Evolutionary conservation across 1,140 invertebrate genomes (phyloP).

Genomic region (Fopius arisanus): DNA sequence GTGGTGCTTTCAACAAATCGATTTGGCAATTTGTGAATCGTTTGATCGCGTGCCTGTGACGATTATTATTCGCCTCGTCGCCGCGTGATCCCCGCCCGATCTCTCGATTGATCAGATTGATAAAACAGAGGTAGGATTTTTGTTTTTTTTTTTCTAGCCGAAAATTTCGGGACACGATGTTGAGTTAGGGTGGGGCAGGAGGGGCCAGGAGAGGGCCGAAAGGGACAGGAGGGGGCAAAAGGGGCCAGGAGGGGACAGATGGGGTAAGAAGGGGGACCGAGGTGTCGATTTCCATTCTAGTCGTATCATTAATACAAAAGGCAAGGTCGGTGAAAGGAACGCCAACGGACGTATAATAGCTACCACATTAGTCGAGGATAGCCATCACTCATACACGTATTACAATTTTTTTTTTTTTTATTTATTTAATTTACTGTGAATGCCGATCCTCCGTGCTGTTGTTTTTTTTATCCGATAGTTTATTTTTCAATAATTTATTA

Average conservation of each 20-base stretch:
- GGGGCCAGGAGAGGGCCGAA: neutral
- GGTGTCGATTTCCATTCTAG: constrained; percentile 38
- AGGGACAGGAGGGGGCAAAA: neutral
- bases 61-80: constrained; percentile 25
- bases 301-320: constrained; percentile 51
- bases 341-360: constrained; percentile 21
- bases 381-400: constrained; percentile 30
- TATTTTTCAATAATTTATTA: neutral
- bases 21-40: constrained; percentile 18
- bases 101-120: constrained; percentile 22
- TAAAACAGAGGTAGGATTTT: neutral
- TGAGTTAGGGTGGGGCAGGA: neutral
- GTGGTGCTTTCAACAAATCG: neutral
- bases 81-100: constrained; percentile 16
- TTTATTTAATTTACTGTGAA: constrained; percentile 14
- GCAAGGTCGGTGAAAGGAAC: constrained; percentile 62
- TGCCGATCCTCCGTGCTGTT: neutral
- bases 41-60: constrained; percentile 21
- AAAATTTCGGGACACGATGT: neutral
- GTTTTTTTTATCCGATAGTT: neutral
- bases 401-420: constrained; percentile 14
- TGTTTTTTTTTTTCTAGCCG: neutral
- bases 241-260: neutral
- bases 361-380: constrained; percentile 8
- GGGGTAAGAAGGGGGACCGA: constrained; percentile 42